Evolutionary conservation across 2,113 vertebrate species (phyloP).

Genomic region (Petrocephalus zakoni): DNA sequence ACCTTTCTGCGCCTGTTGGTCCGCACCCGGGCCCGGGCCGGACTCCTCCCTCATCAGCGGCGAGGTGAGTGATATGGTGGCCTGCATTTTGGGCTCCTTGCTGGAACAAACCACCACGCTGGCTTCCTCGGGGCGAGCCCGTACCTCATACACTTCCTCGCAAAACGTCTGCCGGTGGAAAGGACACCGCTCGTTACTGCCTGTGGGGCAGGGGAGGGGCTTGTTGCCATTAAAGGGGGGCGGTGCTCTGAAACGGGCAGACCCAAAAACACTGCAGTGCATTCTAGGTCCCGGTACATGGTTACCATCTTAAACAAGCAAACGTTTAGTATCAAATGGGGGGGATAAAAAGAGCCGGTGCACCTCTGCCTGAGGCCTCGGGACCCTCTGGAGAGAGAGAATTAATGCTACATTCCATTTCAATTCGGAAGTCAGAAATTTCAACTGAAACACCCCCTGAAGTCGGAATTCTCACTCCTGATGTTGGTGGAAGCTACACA

Average conservation of each 20-base stretch:
- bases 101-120: constrained; percentile 71
- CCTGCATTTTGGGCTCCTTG: constrained; percentile 76
- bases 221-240: not conserved
- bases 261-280: not conserved
- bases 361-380: not conserved
- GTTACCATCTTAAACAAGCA: not conserved
- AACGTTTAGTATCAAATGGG: not conserved
- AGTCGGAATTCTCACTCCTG: too few species aligned
- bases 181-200: constrained; percentile 69
- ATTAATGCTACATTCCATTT: too few species aligned
- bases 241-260: not conserved
- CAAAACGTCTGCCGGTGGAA: constrained; percentile 76
- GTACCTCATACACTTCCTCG: constrained; percentile 75
- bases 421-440: too few species aligned
- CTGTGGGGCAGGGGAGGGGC: constrained; percentile 48
- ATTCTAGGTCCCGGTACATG: not conserved
- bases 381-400: not conserved
- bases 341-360: not conserved
- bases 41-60: constrained; percentile 75
- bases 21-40: constrained; percentile 59
- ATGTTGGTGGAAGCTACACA: too few species aligned
- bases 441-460: too few species aligned
- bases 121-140: constrained; percentile 66
- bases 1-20: constrained; percentile 70
- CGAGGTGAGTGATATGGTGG: constrained; percentile 74